Evolutionary conservation across 2,888 invertebrate genomes (phyloP), one percentile per base, ranked within the genome.

Genomic region (Thereva nobilitata): DNA sequence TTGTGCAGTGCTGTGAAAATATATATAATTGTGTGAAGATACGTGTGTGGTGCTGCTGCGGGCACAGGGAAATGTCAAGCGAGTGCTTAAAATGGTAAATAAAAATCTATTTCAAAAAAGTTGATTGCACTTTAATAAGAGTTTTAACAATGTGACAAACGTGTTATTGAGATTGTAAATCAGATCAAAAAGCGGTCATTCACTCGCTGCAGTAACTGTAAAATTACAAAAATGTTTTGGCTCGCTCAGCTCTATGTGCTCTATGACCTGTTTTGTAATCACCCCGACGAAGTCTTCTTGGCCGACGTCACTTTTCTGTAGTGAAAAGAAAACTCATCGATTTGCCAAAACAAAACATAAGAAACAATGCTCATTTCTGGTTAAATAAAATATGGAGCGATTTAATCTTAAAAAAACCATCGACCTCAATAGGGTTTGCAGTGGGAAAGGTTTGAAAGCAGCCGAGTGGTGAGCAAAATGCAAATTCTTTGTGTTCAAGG

Each of bases 251-350:
- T 8, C 47, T 59, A 37, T 8, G 45, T 23, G 41, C 34, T 38
- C 4, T 47, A 37, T 57, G 57, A 59, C 57, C 57, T 59, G 57
- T 59, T 59, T 59, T 59, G 47, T 59, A 59, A 59, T 59, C 57
- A 59, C 47, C 47, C 47, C 23, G 23, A 23, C 23, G 23, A 23
- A 23, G 23, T 6, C 47, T 9, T 5, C 12, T 45, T 45, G 57
- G 56, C 38, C 35, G 8, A 34, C 41, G 57, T 59, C 57, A 59
- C 47, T 47, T 35, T 12, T 34, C 37, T 37, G 47, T 47, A 59
- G 12, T 35, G 23, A 12, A 47, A 59, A 59, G 45, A 59, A 23
- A 23, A 44, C 35, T 37, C 35, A 59, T 59, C 57, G 57, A 59
- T 59, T 59, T 59, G 57, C 47, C 57, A 59, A 59, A 47, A 45